phyloP scores from a whole-genome alignment of 1,140 invertebrate genomes.

The Chlorops oryzae region DNA sequence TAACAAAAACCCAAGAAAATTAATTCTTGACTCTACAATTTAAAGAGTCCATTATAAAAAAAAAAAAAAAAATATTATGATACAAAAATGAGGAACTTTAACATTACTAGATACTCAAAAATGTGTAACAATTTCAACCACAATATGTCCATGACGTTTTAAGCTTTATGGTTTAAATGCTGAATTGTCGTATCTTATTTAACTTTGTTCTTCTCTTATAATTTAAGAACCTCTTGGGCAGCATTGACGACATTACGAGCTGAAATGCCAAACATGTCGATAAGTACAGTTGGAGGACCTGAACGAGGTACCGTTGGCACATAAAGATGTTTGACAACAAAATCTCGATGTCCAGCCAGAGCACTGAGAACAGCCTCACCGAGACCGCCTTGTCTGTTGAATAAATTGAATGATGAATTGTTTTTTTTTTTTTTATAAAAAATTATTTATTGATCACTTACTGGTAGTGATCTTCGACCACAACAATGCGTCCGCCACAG shows the following conservation, averaged over 20 bases:
- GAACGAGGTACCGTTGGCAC: constrained; percentile 87
- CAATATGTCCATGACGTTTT: too few relatives aligned
- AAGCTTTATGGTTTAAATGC: too few relatives aligned
- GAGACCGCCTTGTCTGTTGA: constrained; percentile 68
- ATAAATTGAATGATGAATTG: constrained; percentile 3
- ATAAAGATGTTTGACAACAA: constrained; percentile 77
- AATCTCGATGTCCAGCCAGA: constrained; percentile 63
- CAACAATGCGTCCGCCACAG: constrained; percentile 76
- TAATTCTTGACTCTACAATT: too few relatives aligned
- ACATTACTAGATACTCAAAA: too few relatives aligned
- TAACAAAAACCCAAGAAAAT: too few relatives aligned
- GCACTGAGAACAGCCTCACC: constrained; percentile 90
- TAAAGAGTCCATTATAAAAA: too few relatives aligned
- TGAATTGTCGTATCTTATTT: too few relatives aligned
- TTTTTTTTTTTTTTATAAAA: background rate
- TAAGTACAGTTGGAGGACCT: constrained; percentile 74
- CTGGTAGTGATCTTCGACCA: constrained; percentile 97
- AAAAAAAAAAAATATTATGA: too few relatives aligned
- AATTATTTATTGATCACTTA: constrained; percentile 39
- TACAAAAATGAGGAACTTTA: too few relatives aligned
- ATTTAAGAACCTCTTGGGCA: constrained; percentile 58
- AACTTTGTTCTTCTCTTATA: too few relatives aligned
- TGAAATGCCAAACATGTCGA: constrained; percentile 86
- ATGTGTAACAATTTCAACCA: too few relatives aligned
- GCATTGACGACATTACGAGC: constrained; percentile 71